Percentiles rank a stretch among this genome's conserved stretches.
phyloP scores from a whole-genome alignment of 2,888 invertebrate genomes.

The Smittia aterrima region DNA sequence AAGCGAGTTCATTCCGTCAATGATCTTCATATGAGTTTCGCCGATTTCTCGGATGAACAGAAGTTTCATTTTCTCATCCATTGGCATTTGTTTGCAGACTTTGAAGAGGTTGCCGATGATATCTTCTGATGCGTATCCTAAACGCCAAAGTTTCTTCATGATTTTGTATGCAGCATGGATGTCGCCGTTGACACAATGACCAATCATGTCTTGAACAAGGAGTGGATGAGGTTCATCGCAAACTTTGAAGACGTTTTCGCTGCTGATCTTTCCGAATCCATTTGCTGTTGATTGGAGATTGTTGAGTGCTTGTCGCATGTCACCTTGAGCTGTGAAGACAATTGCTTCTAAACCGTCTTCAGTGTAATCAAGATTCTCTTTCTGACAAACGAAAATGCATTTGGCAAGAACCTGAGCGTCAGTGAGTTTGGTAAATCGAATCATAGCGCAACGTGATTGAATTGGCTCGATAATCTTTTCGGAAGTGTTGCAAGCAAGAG shows the following conservation, averaged over 20 bases:
- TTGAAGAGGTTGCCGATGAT: slow-evolving; percentile 93
- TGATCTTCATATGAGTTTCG: slow-evolving; percentile 82
- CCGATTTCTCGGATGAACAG: slow-evolving; percentile 90
- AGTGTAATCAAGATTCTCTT: slow-evolving; percentile 74
- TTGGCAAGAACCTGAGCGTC: slow-evolving; percentile 90
- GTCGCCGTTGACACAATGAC: slow-evolving; percentile 75
- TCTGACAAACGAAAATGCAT: slow-evolving; percentile 69
- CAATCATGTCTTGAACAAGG: slow-evolving; percentile 86
- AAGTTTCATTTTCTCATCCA: slow-evolving; percentile 78
- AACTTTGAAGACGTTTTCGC: slow-evolving; percentile 95
- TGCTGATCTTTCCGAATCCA: slow-evolving; percentile 87
- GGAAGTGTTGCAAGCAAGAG: slow-evolving; percentile 95
- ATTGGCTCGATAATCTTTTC: slow-evolving; percentile 99
- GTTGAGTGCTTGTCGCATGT: slow-evolving; percentile 96
- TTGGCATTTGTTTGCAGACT: slow-evolving; percentile 82
- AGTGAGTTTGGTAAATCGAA: slow-evolving; percentile 84
- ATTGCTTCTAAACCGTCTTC: slow-evolving; percentile 94
- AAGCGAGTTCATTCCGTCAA: slow-evolving; percentile 82
- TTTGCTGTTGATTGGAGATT: slow-evolving; percentile 94
- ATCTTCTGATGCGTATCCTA: slow-evolving; percentile 97
- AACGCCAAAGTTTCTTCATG: slow-evolving; percentile 82
- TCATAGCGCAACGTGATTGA: slow-evolving; percentile 96
- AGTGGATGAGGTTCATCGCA: slow-evolving; percentile 99
- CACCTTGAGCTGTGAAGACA: slow-evolving; percentile 97
- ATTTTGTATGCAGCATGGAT: slow-evolving; percentile 85